These are phyloP conservation scores for Asarcornis scutulata DNA, from an alignment of 2,113 vertebrate genomes.

Conservation along the genomic window DNA sequence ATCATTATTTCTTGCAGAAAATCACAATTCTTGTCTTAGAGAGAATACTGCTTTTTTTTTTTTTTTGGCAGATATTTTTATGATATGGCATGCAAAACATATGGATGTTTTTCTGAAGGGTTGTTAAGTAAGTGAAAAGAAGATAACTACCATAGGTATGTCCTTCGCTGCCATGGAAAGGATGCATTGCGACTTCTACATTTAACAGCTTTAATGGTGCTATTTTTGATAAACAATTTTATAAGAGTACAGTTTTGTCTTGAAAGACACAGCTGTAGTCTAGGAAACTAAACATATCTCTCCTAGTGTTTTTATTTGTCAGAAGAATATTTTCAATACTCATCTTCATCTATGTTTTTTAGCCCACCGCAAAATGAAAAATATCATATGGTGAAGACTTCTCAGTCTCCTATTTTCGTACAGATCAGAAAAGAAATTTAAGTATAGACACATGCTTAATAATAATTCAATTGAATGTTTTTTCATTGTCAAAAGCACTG, in stretches of 20 bases:
- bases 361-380: background rate
- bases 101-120: background rate
- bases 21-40: background rate
- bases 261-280: slow-evolving; percentile 52
- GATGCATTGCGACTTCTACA: background rate
- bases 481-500: background rate
- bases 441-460: background rate
- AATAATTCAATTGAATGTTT: background rate
- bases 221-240: slow-evolving; percentile 50
- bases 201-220: slow-evolving; percentile 8
- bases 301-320: slow-evolving; percentile 31
- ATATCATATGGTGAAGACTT: background rate
- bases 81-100: background rate
- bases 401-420: background rate
- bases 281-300: slow-evolving; percentile 61
- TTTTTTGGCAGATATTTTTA: slow-evolving; percentile 4
- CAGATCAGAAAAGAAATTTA: slow-evolving; percentile 2
- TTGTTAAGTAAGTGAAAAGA: background rate
- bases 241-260: slow-evolving; percentile 46
- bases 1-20: background rate
- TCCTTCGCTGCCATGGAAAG: background rate
- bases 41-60: background rate
- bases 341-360: background rate
- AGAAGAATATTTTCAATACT: background rate
- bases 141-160: background rate